phyloP scores from a whole-genome alignment of 2,888 invertebrate species.

The Mimachlamys varia region DNA sequence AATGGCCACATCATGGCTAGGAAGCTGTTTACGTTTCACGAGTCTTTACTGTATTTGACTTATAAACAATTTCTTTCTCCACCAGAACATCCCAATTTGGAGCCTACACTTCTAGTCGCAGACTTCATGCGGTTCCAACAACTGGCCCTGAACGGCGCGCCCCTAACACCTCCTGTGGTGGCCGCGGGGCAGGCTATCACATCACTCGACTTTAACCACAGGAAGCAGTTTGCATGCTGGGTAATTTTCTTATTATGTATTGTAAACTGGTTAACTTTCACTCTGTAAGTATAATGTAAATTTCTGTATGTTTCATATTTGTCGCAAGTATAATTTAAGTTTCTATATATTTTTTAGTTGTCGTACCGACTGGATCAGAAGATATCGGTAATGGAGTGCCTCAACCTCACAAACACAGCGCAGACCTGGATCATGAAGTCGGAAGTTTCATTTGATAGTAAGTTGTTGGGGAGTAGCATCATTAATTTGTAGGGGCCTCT shows the following conservation, averaged over 20 bases:
- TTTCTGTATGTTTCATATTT: too few species aligned
- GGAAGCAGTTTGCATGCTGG: slow-evolving; percentile 88
- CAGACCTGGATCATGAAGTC: slow-evolving; percentile 44
- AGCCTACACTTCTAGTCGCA: slow-evolving; percentile 86
- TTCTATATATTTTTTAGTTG: not conserved
- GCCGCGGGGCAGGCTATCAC: slow-evolving; percentile 57
- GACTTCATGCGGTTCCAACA: slow-evolving; percentile 87
- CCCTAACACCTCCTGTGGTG: slow-evolving; percentile 56
- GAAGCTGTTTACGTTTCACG: too few species aligned
- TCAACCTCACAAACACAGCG: slow-evolving; percentile 26
- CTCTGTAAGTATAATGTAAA: too few species aligned
- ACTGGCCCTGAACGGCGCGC: slow-evolving; percentile 84
- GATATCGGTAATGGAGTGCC: slow-evolving; percentile 38
- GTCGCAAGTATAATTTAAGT: too few species aligned
- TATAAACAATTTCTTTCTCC: slow-evolving; percentile 56
- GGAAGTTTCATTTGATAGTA: slow-evolving; percentile 42
- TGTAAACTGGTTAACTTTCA: too few species aligned
- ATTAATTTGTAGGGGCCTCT: too few species aligned
- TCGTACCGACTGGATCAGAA: slow-evolving; percentile 54
- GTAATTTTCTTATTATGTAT: slow-evolving; percentile 81
- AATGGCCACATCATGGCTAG: too few species aligned
- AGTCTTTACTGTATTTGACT: not conserved
- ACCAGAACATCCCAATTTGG: slow-evolving; percentile 87
- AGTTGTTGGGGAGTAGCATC: not conserved
- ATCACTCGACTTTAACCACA: slow-evolving; percentile 86